These are phyloP conservation scores for Biston stratarius DNA, from an alignment of 2,888 invertebrate species.

Conservation along the genomic window DNA sequence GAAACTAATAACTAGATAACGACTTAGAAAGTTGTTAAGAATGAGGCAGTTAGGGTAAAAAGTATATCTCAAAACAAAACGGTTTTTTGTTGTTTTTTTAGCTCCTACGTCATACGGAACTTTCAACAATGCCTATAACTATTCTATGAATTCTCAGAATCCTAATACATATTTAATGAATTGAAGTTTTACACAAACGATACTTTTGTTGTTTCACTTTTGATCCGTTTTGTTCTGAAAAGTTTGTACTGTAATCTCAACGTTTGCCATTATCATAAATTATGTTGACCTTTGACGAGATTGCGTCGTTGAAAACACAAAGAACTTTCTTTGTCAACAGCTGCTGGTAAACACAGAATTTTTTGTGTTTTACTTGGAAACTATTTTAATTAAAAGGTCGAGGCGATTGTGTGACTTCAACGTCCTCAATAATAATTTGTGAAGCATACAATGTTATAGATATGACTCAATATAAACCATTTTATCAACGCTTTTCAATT, in stretches of 20 bases:
- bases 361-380: slow-evolving; percentile 17
- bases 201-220: slow-evolving; percentile 17
- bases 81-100: not conserved
- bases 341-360: slow-evolving; percentile 8
- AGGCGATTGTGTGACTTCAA: slow-evolving; percentile 9
- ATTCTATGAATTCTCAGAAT: slow-evolving; percentile 13
- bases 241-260: slow-evolving; percentile 7
- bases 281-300: slow-evolving; percentile 20
- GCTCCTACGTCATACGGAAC: not conserved
- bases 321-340: slow-evolving; percentile 21
- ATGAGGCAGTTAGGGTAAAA: too few relatives aligned
- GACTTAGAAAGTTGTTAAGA: too few relatives aligned
- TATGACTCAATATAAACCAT: not conserved
- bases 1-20: slow-evolving; percentile 2
- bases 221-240: slow-evolving; percentile 17
- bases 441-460: slow-evolving; percentile 1
- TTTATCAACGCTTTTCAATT: not conserved
- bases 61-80: not conserved
- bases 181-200: slow-evolving; percentile 17
- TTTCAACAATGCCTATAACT: slow-evolving; percentile 2
- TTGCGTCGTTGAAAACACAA: slow-evolving; percentile 21
- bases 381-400: slow-evolving; percentile 10
- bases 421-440: slow-evolving; percentile 1
- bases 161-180: slow-evolving; percentile 15
- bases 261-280: slow-evolving; percentile 24